Evolutionary conservation across 2,797 vertebrate genomes (phyloP).

Genomic region (Margarornis squamiger): DNA sequence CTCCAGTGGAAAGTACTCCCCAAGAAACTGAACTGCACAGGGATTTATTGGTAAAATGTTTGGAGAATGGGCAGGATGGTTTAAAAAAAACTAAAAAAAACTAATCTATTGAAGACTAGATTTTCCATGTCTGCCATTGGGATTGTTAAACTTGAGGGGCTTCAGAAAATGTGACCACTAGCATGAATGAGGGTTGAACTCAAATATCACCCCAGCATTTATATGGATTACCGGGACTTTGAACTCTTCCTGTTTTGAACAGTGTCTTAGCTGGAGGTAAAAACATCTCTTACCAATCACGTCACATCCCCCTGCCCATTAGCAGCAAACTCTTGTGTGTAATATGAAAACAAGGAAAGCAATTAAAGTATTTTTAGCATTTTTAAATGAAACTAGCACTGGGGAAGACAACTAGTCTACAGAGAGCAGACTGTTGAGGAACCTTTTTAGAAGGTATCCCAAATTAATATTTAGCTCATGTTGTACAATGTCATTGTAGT

Average conservation of each 20-base stretch:
- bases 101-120: neutral
- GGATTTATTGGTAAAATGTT: neutral
- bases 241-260: neutral
- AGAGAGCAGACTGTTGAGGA: neutral
- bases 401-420: neutral
- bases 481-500: neutral
- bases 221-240: neutral
- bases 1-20: neutral
- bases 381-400: neutral
- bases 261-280: neutral
- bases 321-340: neutral
- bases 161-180: neutral
- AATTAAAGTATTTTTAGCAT: slow-evolving; percentile 39
- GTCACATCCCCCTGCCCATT: neutral
- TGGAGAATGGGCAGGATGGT: neutral
- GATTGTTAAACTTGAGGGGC: neutral
- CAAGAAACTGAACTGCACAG: neutral
- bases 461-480: slow-evolving; percentile 2
- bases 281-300: neutral
- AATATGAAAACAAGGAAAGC: neutral
- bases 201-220: neutral
- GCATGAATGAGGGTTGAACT: neutral
- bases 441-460: neutral
- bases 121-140: neutral
- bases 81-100: neutral